Evolutionary conservation across 2,113 vertebrate genomes (phyloP), one percentile per base, ranked within the genome.

Genomic region (Pimephales promelas): DNA sequence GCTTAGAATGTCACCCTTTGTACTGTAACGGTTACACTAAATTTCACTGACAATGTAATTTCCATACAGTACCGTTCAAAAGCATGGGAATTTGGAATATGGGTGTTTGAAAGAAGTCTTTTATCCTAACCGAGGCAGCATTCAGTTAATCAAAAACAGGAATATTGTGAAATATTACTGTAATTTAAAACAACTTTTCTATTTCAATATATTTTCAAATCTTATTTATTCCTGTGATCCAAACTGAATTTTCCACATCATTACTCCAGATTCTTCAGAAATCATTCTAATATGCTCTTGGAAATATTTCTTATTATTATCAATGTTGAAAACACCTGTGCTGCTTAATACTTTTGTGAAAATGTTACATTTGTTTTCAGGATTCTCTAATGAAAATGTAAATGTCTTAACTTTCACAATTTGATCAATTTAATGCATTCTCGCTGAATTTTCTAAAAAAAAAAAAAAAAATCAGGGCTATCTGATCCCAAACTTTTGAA

Each of bases 401-500:
- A 70, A 70, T 22, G 18, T 10, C 34, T 34, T 68, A 11, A 68
- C 20, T 71, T 40, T 45, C 68, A 71, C 5, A 24, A 24, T n/a
- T 40, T 45, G 40, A 43, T 71, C 22, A 45, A 24, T 45, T 71
- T 13, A 16, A 71, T 45, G 2, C 40, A 71, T 45, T 20, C 22
- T 70, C 2, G 3, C 66, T 6, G 22, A 40, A 43, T 70, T 43
- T 70, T 70, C 66, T n/a, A 43, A 68, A 71, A 3, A 34, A 36
- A 10, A 66, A 5, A 68, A 68, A 68, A 18, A n/a, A n/a, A n/a
- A n/a, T n/a, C n/a, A n/a, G n/a, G n/a, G 7, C n/a, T 24, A 14
- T 26, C 40, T 26, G 70, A 47, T 24, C 22, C 40, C 40, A 71
- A 68, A 72, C 45, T 74, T 74, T 74, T 74, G 45, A 74, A 73